These are phyloP conservation scores for Chlamydotis undulata DNA, from an alignment of 2,113 vertebrate genomes.

Conservation along the genomic window DNA sequence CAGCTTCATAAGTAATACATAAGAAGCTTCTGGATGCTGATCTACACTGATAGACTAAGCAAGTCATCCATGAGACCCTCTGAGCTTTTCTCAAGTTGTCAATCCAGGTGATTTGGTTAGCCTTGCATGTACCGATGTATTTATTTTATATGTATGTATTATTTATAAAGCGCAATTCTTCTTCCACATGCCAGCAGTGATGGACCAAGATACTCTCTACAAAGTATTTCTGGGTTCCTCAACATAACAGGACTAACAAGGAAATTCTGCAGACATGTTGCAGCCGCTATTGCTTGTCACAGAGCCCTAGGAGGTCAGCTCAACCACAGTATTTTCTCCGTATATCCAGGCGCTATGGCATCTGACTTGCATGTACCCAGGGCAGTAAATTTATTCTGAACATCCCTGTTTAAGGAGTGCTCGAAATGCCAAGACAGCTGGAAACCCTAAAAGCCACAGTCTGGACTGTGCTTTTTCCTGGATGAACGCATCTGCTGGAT, in stretches of 20 bases:
- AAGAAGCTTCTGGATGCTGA: conserved; percentile 47
- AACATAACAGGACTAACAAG: conserved; percentile 59
- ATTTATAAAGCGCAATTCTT: conserved; percentile 65
- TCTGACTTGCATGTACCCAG: neutral
- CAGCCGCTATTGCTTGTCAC: conserved; percentile 53
- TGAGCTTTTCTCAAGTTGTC: conserved; percentile 34
- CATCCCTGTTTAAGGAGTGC: neutral
- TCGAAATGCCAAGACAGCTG: neutral
- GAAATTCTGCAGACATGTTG: neutral
- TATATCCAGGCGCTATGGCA: neutral
- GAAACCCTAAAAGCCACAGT: neutral
- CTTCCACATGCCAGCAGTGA: conserved; percentile 55
- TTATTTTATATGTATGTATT: conserved; percentile 69
- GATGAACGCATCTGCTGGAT: neutral
- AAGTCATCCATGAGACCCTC: conserved; percentile 26
- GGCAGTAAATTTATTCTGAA: conserved; percentile 7
- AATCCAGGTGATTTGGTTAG: conserved; percentile 56
- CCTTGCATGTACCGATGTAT: conserved; percentile 47
- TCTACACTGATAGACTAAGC: conserved; percentile 47
- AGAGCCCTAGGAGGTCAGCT: conserved; percentile 18
- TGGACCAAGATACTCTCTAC: conserved; percentile 28
- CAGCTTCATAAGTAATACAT: conserved; percentile 22
- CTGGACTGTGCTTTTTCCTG: neutral
- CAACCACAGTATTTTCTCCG: neutral
- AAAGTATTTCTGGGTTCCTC: conserved; percentile 61